A percentile compares a stretch with the other conserved stretches of the same genome.
Evolutionary conservation across 2,113 vertebrate genomes (phyloP).

Genomic region (Myodes glareolus): DNA sequence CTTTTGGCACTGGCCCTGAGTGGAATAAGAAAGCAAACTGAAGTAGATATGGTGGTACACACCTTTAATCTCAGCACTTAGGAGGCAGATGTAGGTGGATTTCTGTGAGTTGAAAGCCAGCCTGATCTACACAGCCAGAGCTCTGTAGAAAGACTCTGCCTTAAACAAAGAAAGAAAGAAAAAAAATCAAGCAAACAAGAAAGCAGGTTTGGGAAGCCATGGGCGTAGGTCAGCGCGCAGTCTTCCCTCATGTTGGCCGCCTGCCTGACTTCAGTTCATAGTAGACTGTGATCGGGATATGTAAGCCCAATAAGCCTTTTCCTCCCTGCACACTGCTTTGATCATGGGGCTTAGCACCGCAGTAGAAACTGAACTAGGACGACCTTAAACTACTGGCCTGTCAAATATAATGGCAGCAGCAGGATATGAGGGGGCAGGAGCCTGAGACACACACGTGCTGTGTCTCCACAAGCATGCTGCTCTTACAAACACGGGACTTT

Average conservation of each 20-base stretch:
- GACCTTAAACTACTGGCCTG: neutral
- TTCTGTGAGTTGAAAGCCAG: neutral
- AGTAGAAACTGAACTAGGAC: neutral
- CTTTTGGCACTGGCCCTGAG: neutral
- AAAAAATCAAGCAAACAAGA: neutral
- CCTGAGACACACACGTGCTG: neutral
- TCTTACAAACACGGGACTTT: neutral
- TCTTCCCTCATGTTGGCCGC: neutral
- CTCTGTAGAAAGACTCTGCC: neutral
- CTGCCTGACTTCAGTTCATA: neutral
- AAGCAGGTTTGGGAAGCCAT: neutral
- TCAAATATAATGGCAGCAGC: neutral
- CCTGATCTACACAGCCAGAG: neutral
- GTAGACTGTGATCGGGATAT: neutral
- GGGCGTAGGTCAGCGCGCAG: neutral
- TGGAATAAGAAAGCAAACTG: neutral
- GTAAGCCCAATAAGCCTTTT: neutral
- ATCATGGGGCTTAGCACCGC: neutral
- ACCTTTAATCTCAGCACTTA: neutral
- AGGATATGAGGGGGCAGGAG: neutral
- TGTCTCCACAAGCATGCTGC: neutral
- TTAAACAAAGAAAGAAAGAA: neutral
- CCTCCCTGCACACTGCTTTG: neutral
- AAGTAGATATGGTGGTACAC: neutral
- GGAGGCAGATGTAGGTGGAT: neutral